Conservation (phyloP, 1,140 invertebrate genomes). For the Bacillus rossius region DNA sequence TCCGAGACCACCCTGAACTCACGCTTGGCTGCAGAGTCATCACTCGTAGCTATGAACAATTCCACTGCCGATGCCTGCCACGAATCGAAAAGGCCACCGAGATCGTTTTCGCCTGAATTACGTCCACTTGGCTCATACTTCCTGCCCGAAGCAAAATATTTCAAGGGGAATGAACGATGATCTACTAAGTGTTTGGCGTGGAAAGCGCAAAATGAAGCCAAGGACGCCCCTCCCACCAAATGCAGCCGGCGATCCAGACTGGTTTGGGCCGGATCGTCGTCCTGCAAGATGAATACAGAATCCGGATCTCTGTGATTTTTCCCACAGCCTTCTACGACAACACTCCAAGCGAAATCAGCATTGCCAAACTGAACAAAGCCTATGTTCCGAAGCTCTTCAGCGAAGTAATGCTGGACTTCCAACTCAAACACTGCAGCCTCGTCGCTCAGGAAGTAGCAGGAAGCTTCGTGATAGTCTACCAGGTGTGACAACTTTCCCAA, state of each 20-base stretch:
- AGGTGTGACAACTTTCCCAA: conserved; percentile 47
- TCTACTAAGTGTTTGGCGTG: conserved; percentile 53
- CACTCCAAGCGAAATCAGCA: conserved; percentile 59
- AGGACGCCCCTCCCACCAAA: conserved; percentile 56
- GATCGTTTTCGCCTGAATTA: conserved; percentile 24
- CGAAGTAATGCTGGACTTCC: conserved; percentile 48
- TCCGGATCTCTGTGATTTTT: conserved; percentile 47
- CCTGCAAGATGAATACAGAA: conserved; percentile 49
- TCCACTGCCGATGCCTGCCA: conserved; percentile 55
- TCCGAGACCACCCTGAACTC: conserved; percentile 45
- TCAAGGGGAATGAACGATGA: conserved; percentile 50
- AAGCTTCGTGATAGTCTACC: conserved; percentile 52
- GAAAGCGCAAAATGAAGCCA: conserved; percentile 57
- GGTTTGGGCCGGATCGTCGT: conserved; percentile 38
- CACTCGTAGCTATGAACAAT: conserved; percentile 47
- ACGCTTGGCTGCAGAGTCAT: conserved; percentile 39
- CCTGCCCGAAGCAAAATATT: conserved; percentile 53
- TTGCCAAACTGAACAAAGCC: conserved; percentile 53
- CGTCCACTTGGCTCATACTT: conserved; percentile 49
- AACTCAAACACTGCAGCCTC: conserved; percentile 60
- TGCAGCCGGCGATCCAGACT: conserved; percentile 44
- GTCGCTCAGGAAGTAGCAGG: conserved; percentile 54
- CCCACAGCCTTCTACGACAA: conserved; percentile 61
- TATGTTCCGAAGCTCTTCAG: conserved; percentile 41
- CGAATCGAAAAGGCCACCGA: conserved; percentile 50